Evolutionary conservation across 2,888 invertebrate species (phyloP).

Genomic region (Oasisia sp.): DNA sequence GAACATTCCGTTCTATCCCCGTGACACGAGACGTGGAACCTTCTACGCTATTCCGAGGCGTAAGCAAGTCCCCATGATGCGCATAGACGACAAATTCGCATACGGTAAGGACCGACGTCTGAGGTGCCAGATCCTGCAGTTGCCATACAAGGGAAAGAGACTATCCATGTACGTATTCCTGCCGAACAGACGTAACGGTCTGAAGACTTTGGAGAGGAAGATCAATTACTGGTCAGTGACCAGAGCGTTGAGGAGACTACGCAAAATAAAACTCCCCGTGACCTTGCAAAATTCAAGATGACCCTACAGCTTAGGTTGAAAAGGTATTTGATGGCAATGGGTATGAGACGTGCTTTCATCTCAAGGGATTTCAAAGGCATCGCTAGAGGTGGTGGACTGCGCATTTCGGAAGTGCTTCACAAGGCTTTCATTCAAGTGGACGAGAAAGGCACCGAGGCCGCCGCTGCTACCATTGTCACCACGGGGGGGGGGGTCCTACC

Average conservation of each 20-base stretch:
- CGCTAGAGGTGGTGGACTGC: conserved; percentile 43
- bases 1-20: conserved; percentile 68
- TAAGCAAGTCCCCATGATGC: conserved; percentile 72
- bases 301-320: conserved; percentile 46
- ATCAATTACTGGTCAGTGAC: conserved; percentile 22
- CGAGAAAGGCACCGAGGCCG: conserved; percentile 52
- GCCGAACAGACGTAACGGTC: conserved; percentile 49
- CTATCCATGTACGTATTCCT: conserved; percentile 55
- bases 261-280: conserved; percentile 29
- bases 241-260: conserved; percentile 26
- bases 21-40: neutral
- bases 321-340: conserved; percentile 45
- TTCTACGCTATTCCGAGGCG: neutral
- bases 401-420: conserved; percentile 53
- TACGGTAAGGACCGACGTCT: conserved; percentile 69
- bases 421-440: conserved; percentile 56
- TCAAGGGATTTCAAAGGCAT: conserved; percentile 55
- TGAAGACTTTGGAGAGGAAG: conserved; percentile 36
- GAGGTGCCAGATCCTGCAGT: conserved; percentile 78
- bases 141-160: conserved; percentile 72
- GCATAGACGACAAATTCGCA: conserved; percentile 74
- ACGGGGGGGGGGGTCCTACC: neutral
- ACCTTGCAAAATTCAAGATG: conserved; percentile 54
- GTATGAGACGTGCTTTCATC: conserved; percentile 50
- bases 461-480: conserved; percentile 48